Evolutionary conservation across 2,888 invertebrate species (phyloP).

Genomic region (Tetrapedia diversipes): DNA sequence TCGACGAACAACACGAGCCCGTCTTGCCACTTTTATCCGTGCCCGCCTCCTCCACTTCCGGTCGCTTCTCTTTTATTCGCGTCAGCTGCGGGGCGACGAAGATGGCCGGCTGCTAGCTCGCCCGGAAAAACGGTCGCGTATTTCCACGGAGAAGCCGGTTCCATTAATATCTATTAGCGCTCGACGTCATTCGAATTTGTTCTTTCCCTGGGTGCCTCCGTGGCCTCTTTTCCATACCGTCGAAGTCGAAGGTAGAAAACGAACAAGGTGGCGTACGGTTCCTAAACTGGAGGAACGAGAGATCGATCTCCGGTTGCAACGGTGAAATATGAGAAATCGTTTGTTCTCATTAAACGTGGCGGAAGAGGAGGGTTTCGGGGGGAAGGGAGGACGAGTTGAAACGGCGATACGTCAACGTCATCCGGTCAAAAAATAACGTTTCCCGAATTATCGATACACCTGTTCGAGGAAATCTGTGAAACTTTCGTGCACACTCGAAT

Average conservation of each 20-base stretch:
- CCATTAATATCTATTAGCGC: constrained; percentile 73
- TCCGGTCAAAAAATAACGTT: constrained; percentile 8
- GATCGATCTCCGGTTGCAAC: constrained; percentile 57
- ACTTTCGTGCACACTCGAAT: background rate
- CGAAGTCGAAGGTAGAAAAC: constrained; percentile 21
- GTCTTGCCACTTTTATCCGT: too few relatives aligned
- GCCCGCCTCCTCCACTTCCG: background rate
- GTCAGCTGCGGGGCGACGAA: constrained; percentile 34
- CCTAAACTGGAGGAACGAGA: constrained; percentile 3
- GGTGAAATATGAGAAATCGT: constrained; percentile 64
- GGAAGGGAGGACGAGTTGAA: constrained; percentile 17
- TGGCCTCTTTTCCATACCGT: constrained; percentile 7
- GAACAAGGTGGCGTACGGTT: too few relatives aligned
- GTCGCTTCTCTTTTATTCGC: constrained; percentile 32
- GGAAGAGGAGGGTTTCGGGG: background rate
- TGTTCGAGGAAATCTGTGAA: background rate
- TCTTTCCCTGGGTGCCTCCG: constrained; percentile 19
- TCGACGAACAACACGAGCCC: background rate
- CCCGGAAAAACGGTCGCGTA: constrained; percentile 43
- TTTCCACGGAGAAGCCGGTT: constrained; percentile 57
- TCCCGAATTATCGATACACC: constrained; percentile 14
- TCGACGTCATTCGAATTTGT: constrained; percentile 62
- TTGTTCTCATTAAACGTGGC: constrained; percentile 73
- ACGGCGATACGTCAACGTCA: constrained; percentile 21
- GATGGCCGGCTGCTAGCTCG: constrained; percentile 40